Evolutionary conservation across 2,888 invertebrate genomes (phyloP).

Genomic region (Melitaea athalia): DNA sequence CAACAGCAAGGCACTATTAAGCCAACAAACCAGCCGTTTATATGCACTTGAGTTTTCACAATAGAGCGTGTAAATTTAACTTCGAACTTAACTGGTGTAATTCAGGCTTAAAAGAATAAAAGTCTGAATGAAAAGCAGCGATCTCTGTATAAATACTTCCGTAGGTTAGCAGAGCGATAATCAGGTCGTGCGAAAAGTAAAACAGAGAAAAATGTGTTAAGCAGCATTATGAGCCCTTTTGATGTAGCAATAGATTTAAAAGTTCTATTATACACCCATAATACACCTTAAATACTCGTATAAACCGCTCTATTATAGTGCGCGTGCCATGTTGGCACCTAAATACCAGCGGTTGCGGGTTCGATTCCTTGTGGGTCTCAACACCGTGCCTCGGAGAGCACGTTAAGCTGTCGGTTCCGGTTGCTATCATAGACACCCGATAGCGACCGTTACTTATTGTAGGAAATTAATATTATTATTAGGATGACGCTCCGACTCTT

Average conservation of each 20-base stretch:
- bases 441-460: too few species aligned
- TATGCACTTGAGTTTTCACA: background rate
- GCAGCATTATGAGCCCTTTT: constrained; percentile 31
- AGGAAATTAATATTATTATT: too few species aligned
- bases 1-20: background rate
- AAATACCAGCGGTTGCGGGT: too few species aligned
- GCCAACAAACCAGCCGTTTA: background rate
- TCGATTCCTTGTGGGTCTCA: too few species aligned
- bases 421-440: too few species aligned
- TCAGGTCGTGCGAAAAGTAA: constrained; percentile 29
- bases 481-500: too few species aligned
- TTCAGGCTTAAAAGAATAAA: constrained; percentile 10
- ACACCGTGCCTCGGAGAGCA: too few species aligned
- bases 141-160: constrained; percentile 16
- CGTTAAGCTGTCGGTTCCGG: too few species aligned
- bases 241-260: constrained; percentile 22
- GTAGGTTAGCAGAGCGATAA: constrained; percentile 22
- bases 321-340: too few species aligned
- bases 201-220: constrained; percentile 28
- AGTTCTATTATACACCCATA: background rate
- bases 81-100: constrained; percentile 11
- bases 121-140: constrained; percentile 13
- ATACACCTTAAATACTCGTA: too few species aligned
- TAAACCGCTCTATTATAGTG: too few species aligned
- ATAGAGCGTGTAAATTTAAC: constrained; percentile 6